Conservation (phyloP, 2,113 vertebrate species). For the Petrocephalus zakoni region DNA sequence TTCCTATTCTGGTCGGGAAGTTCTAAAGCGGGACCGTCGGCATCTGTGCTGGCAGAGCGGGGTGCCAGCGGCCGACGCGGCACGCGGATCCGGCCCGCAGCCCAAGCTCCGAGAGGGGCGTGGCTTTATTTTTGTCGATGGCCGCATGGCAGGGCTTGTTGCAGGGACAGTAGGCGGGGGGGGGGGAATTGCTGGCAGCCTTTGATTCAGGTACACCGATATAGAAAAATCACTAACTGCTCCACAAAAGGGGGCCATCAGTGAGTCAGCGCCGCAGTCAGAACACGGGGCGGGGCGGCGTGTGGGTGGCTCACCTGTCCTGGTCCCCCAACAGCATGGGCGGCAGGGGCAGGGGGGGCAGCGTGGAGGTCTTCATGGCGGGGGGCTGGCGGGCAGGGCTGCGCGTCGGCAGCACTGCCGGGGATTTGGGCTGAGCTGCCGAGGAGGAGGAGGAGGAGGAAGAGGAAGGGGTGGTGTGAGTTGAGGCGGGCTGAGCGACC, state of each 20-base stretch:
- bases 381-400: constrained; percentile 69
- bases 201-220: not conserved
- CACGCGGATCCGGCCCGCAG: not conserved
- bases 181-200: not conserved
- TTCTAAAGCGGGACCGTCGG: not conserved
- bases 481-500: constrained; percentile 48
- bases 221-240: not conserved
- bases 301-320: constrained; percentile 74
- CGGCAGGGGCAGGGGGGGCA: constrained; percentile 88
- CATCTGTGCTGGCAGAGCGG: not conserved
- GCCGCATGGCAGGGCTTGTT: not conserved
- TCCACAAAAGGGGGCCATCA: not conserved
- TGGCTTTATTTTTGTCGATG: not conserved
- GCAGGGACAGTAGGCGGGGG: not conserved
- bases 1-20: not conserved
- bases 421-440: constrained; percentile 72
- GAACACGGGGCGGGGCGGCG: no score
- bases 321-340: constrained; percentile 85
- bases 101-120: not conserved
- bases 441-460: constrained; percentile 31
- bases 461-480: constrained; percentile 42
- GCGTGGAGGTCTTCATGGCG: constrained; percentile 86
- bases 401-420: constrained; percentile 63
- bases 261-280: not conserved
- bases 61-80: not conserved